These are phyloP conservation scores for Zaprionus kolodkinae DNA, from an alignment of 1,140 invertebrate genomes.

Conservation along the genomic window DNA sequence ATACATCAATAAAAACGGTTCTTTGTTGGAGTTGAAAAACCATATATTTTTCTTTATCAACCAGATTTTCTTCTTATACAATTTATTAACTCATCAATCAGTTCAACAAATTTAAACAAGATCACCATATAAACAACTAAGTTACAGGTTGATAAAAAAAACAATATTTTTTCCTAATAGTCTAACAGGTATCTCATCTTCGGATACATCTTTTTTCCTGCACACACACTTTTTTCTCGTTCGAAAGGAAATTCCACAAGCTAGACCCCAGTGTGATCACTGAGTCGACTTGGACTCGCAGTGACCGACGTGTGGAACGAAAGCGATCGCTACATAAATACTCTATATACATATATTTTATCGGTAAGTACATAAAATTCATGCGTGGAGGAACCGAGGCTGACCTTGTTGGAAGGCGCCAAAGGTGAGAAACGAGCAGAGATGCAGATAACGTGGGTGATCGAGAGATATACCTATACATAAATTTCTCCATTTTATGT, in stretches of 20 bases:
- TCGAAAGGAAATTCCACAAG: constrained; percentile 64
- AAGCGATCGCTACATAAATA: constrained; percentile 73
- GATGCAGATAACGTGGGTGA: constrained; percentile 37
- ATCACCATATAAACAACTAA: background rate
- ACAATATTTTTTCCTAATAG: background rate
- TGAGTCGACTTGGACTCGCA: constrained; percentile 35
- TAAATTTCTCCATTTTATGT: constrained; percentile 66
- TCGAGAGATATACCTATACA: constrained; percentile 24
- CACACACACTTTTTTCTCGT: constrained; percentile 8
- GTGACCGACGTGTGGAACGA: constrained; percentile 40
- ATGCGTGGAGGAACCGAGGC: constrained; percentile 13
- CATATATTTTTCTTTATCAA: background rate
- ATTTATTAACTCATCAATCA: background rate
- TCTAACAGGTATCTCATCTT: background rate
- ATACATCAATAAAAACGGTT: background rate
- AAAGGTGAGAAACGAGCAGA: constrained; percentile 56
- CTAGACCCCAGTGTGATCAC: constrained; percentile 11
- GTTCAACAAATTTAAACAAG: background rate
- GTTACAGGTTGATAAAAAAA: background rate
- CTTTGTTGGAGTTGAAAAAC: background rate
- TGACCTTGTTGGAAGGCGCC: constrained; percentile 69
- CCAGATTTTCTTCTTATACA: background rate
- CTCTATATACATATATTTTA: constrained; percentile 69
- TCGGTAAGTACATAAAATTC: constrained; percentile 77
- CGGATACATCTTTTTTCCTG: background rate